Conservation (phyloP, 2,797 vertebrate species). For the Dallia pectoralis region DNA sequence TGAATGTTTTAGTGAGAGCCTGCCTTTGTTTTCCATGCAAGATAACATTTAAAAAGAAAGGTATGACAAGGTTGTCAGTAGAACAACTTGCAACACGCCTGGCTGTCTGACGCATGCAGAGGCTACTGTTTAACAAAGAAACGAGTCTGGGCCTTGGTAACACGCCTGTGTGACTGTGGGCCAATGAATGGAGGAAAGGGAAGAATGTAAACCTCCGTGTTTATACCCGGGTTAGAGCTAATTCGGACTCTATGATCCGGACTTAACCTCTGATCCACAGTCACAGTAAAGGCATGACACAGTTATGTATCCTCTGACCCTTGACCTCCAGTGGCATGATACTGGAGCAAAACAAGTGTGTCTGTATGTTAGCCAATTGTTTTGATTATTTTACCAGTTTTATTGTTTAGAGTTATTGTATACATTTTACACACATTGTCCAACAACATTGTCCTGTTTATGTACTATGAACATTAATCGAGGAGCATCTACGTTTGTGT, state of each 20-base stretch:
- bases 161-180: conserved; percentile 53
- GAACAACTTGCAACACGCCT: conserved; percentile 74
- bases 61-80: conserved; percentile 65
- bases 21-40: conserved; percentile 55
- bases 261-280: conserved; percentile 58
- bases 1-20: conserved; percentile 28
- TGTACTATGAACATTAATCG: too few relatives aligned
- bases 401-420: too few relatives aligned
- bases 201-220: conserved; percentile 42
- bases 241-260: conserved; percentile 49
- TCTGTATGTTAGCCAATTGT: conserved; percentile 19
- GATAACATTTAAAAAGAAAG: conserved; percentile 55
- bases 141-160: conserved; percentile 56
- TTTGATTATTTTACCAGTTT: neutral
- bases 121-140: too few relatives aligned
- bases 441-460: too few relatives aligned
- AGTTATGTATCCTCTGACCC: conserved; percentile 45
- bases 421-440: too few relatives aligned
- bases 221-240: conserved; percentile 42
- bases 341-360: conserved; percentile 51
- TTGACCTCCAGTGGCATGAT: conserved; percentile 35
- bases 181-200: neutral
- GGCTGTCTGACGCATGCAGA: conserved; percentile 21
- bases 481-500: too few relatives aligned
- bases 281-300: conserved; percentile 32